Evolutionary conservation across 2,888 invertebrate genomes (phyloP).

Genomic region (Portevinia maculata): DNA sequence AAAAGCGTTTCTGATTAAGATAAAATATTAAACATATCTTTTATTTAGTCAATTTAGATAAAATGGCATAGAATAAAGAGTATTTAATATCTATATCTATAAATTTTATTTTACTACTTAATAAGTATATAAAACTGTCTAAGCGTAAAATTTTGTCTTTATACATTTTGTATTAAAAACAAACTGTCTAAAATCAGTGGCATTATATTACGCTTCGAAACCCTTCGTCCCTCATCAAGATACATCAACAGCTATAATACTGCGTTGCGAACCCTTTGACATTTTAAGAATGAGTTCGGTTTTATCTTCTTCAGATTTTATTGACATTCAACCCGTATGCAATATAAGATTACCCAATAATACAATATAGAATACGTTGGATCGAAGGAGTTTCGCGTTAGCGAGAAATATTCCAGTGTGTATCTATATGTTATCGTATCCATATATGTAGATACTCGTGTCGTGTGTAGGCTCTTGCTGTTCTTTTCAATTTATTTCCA

Average conservation of each 20-base stretch:
- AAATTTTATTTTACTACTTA: no score
- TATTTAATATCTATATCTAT: no score
- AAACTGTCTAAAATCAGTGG: constrained; percentile 39
- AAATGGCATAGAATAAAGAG: no score
- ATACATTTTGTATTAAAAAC: neutral
- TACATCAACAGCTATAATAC: constrained; percentile 42
- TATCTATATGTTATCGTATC: no score
- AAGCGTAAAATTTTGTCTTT: no score
- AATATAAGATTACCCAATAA: constrained; percentile 61
- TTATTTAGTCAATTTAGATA: no score
- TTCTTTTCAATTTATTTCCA: constrained; percentile 48
- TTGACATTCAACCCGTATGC: constrained; percentile 70
- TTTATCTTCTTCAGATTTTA: constrained; percentile 66
- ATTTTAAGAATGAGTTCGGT: constrained; percentile 64
- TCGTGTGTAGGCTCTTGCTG: constrained; percentile 8
- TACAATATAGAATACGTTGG: constrained; percentile 18
- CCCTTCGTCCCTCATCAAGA: constrained; percentile 55
- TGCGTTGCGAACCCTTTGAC: constrained; percentile 49
- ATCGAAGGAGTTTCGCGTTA: constrained; percentile 23
- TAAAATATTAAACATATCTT: no score
- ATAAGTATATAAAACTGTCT: no score
- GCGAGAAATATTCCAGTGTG: constrained; percentile 1
- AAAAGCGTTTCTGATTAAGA: no score
- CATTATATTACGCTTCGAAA: constrained; percentile 61
- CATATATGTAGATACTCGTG: neutral